Evolutionary conservation across 2,888 invertebrate species (phyloP), one percentile per base, ranked within the genome.

Genomic region (Flexamia atlantica): DNA sequence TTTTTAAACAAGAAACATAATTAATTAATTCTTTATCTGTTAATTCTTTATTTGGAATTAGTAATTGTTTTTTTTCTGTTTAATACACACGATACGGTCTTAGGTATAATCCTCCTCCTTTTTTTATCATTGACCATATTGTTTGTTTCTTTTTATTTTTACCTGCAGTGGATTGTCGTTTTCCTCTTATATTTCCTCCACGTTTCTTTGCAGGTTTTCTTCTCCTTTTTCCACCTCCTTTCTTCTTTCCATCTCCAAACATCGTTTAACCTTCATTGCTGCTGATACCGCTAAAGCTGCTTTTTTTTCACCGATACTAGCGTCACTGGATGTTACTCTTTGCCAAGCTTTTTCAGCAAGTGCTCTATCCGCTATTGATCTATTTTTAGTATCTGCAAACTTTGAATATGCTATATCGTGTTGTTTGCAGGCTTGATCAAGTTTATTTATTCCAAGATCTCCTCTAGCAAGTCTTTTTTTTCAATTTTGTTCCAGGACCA

Each of bases 331-430:
- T 30, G 85, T 84, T 28, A 89, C 86, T 40, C 89, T 85, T 64
- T 88, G 42, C 88, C 85, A 87, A 36, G 89, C 90, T 87, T 87
- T 87, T 60, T 89, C 87, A n/a, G 87, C 86, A 14, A 90, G 85
- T 28, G 86, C 36, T 84, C 87, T 85, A 87, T 91, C 90, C 1
- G 90, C 90, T 4, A 76, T 28, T 28, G 76, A 12, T n/a, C 76
- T 76, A 30, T 50, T 10, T 12, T 3, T 5, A 42, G 72, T 20
- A 72, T 72, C 72, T n/a, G 2, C 28, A 53, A 53, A 57, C 0
- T 83, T 53, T 17, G 79, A 80, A 68, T 87, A 87, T 1, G 84
- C 83, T 17, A 83, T 81, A 53, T 87, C 86, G 68, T 87, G 87
- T 0, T 36, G n/a, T 20, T 84, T 83, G 30, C 86, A 86, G 20